These are phyloP conservation scores for Iguana delicatissima DNA, from an alignment of 2,797 vertebrate species.

Conservation along the genomic window DNA sequence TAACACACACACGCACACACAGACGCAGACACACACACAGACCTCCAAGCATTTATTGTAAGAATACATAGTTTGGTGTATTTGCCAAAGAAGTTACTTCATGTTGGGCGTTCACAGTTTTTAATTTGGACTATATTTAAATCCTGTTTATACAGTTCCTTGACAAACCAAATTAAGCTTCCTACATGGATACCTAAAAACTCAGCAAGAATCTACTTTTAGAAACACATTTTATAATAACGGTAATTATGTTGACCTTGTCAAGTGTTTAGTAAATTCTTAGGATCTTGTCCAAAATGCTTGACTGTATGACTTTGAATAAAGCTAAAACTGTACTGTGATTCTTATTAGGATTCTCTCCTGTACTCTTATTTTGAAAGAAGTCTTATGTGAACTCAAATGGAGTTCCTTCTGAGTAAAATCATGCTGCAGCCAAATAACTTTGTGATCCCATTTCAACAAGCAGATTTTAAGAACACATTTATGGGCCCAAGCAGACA, in stretches of 20 bases:
- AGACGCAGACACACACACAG: no score
- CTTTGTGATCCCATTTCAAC: background rate
- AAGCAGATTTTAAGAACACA: background rate
- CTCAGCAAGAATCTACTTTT: constrained; percentile 4
- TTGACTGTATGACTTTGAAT: constrained; percentile 18
- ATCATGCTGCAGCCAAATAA: background rate
- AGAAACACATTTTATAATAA: constrained; percentile 44
- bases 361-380: background rate
- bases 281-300: background rate
- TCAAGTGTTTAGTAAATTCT: constrained; percentile 8
- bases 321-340: background rate
- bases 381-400: background rate
- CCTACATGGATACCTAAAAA: constrained; percentile 48
- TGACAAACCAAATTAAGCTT: constrained; percentile 52
- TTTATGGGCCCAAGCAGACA: background rate
- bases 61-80: constrained; percentile 56
- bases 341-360: background rate
- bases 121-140: constrained; percentile 68
- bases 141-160: constrained; percentile 70
- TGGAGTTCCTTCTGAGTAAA: background rate
- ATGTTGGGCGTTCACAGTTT: constrained; percentile 67
- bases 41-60: constrained; percentile 45
- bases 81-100: constrained; percentile 76
- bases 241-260: constrained; percentile 31
- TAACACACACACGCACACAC: background rate